phyloP scores from a whole-genome alignment of 2,113 vertebrate genomes.

The Mystacornis crossleyi region DNA sequence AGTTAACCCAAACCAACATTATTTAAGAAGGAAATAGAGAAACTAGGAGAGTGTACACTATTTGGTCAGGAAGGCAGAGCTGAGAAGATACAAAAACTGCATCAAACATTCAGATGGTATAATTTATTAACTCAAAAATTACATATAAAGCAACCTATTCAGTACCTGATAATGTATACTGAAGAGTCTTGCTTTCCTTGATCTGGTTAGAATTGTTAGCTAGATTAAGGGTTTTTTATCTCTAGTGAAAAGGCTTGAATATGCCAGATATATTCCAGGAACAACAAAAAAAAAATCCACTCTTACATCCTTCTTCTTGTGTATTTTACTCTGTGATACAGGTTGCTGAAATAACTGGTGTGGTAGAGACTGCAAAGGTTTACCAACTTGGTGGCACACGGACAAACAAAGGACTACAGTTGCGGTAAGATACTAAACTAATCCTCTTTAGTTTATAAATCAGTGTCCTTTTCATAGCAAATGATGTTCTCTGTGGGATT shows the following conservation, averaged over 20 bases:
- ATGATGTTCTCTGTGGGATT: not conserved
- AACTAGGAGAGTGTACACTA: not conserved
- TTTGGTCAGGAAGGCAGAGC: not conserved
- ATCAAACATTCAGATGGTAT: not conserved
- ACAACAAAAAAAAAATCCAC: not conserved
- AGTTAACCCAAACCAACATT: not conserved
- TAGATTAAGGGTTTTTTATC: not conserved
- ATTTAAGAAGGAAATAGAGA: not conserved
- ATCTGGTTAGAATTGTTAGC: not conserved
- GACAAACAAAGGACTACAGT: conserved; percentile 96
- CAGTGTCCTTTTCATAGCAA: not conserved
- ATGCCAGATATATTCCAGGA: not conserved
- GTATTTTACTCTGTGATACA: conserved; percentile 54
- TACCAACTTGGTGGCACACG: conserved; percentile 96
- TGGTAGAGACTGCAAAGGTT: conserved; percentile 96
- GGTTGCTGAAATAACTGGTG: conserved; percentile 97
- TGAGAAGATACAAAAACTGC: not conserved
- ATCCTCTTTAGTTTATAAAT: not conserved
- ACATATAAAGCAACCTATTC: not conserved
- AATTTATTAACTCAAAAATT: not conserved
- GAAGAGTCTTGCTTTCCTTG: not conserved
- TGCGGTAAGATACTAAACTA: conserved; percentile 77
- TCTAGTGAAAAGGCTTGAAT: not conserved
- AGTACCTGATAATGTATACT: not conserved
- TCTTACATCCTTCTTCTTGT: not conserved